A percentile compares a stretch with the other conserved stretches of the same genome.
Evolutionary conservation across 2,888 invertebrate species (phyloP).

Genomic region (Physocephala rufipes): DNA sequence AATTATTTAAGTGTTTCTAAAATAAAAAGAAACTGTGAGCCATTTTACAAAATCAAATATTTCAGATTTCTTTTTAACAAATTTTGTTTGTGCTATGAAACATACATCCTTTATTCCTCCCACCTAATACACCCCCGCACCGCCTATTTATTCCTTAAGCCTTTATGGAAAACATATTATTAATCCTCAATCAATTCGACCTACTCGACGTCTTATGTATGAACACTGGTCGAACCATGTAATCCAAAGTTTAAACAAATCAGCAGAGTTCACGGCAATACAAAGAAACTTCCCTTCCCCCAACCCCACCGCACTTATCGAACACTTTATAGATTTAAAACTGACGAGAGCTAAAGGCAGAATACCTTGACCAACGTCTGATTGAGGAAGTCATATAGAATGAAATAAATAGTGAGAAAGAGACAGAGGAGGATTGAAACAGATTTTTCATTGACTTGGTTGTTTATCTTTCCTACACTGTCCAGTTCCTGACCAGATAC

Average conservation of each 20-base stretch:
- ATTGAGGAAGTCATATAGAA: background rate
- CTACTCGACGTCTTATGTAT: background rate
- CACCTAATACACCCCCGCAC: background rate
- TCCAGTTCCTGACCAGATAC: no score
- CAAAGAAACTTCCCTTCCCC: background rate
- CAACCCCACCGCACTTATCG: no score
- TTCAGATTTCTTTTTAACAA: no score
- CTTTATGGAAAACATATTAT: slow-evolving; percentile 35
- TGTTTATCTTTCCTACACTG: no score
- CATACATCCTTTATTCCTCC: no score
- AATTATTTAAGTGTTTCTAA: no score
- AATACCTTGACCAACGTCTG: background rate
- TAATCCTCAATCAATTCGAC: no score
- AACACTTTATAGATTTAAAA: no score
- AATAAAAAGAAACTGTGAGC: no score
- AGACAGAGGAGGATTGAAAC: background rate
- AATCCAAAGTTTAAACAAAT: slow-evolving; percentile 36
- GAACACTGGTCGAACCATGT: slow-evolving; percentile 19
- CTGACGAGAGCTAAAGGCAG: no score
- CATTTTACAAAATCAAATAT: no score
- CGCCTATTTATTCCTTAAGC: background rate
- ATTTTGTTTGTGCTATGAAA: no score
- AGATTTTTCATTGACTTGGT: background rate
- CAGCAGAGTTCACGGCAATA: slow-evolving; percentile 16
- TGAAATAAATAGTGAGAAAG: background rate